phyloP scores from a whole-genome alignment of 2,888 invertebrate genomes.

The Ethmia dodecea region DNA sequence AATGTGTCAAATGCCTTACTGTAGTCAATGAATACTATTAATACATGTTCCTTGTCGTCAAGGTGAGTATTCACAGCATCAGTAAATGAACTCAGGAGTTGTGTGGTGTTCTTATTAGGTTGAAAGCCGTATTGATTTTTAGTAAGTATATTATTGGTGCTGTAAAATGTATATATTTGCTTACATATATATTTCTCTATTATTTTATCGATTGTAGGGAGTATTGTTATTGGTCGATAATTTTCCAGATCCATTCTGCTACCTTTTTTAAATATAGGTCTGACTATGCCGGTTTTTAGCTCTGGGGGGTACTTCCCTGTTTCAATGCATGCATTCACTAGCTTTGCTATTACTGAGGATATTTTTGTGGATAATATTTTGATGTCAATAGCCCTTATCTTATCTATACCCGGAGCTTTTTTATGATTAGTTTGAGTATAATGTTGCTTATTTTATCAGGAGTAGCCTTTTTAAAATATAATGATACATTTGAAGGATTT shows the following conservation, averaged over 20 bases:
- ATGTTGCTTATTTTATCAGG: neutral
- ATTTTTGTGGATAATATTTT: conserved; percentile 10
- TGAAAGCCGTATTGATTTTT: conserved; percentile 12
- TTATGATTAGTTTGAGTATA: conserved; percentile 3
- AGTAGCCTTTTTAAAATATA: conserved; percentile 2
- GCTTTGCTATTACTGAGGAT: conserved; percentile 5
- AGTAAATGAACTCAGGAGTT: conserved; percentile 10
- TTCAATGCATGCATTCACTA: conserved; percentile 9
- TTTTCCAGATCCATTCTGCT: conserved; percentile 7
- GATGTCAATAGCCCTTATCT: conserved; percentile 9
- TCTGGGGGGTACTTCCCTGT: conserved; percentile 6
- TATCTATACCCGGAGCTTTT: conserved; percentile 12
- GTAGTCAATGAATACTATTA: conserved; percentile 8
- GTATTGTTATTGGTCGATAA: conserved; percentile 15
- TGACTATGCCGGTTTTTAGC: conserved; percentile 10
- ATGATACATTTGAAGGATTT: neutral
- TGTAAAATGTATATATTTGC: conserved; percentile 7
- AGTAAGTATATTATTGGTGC: conserved; percentile 5
- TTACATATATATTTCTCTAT: conserved; percentile 8
- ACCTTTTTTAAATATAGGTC: conserved; percentile 14
- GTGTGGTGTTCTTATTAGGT: conserved; percentile 6
- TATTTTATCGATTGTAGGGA: conserved; percentile 11
- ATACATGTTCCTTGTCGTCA: conserved; percentile 3
- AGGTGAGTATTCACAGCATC: conserved; percentile 6
- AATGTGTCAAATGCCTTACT: conserved; percentile 5